Percentiles rank a stretch among this genome's conserved stretches.
phyloP scores from a whole-genome alignment of 1,140 invertebrate species.

The Dolichoris vasculosae region DNA sequence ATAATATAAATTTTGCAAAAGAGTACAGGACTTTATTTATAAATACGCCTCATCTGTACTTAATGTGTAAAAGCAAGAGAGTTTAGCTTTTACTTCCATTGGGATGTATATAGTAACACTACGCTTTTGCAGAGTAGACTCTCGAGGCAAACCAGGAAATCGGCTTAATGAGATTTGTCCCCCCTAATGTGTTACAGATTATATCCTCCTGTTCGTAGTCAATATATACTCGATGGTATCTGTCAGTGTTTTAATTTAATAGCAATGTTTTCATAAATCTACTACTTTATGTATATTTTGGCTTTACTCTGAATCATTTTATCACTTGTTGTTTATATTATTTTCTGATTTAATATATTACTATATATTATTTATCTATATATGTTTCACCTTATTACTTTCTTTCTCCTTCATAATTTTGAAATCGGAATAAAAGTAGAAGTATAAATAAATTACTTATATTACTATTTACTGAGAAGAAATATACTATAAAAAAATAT shows the following conservation, averaged over 20 bases:
- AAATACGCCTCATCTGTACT: background rate
- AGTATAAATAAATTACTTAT: too few relatives aligned
- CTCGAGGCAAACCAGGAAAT: slow-evolving; percentile 5
- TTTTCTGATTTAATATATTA: background rate
- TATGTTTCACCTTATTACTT: too few relatives aligned
- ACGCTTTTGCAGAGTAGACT: background rate
- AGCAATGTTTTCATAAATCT: background rate
- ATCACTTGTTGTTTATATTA: background rate
- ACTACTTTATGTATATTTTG: background rate
- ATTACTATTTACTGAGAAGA: too few relatives aligned
- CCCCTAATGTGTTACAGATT: background rate
- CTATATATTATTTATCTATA: background rate
- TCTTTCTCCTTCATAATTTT: too few relatives aligned
- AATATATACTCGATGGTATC: background rate
- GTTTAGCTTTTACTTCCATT: slow-evolving; percentile 10
- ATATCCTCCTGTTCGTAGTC: background rate
- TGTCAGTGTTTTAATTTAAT: slow-evolving; percentile 8
- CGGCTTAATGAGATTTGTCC: slow-evolving; percentile 38
- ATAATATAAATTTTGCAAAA: background rate
- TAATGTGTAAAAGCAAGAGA: background rate
- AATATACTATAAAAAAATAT: too few relatives aligned
- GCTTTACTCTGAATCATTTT: background rate
- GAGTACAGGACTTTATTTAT: background rate
- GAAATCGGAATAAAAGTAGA: too few relatives aligned
- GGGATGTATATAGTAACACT: background rate